phyloP scores from a whole-genome alignment of 1,140 invertebrate genomes.

The Stegodyphus dumicola region DNA sequence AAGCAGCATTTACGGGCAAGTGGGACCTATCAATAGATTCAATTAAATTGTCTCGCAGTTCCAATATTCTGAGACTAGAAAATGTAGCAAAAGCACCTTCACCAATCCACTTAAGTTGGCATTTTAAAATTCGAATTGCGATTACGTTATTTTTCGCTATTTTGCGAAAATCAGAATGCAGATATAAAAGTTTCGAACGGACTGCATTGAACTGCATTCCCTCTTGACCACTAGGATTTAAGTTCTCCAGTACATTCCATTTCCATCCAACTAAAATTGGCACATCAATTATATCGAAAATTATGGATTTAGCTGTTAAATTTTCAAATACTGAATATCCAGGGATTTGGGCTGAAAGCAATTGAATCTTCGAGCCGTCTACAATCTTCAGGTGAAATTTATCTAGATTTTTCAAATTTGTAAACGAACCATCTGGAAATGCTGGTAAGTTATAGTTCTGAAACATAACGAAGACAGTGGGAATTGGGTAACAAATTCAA shows the following conservation, averaged over 20 bases:
- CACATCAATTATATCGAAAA: background rate
- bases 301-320: background rate
- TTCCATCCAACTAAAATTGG: constrained; percentile 5
- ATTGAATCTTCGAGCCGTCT: background rate
- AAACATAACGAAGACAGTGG: too few relatives aligned
- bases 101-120: constrained; percentile 24
- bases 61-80: background rate
- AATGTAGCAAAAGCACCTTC: constrained; percentile 6
- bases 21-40: constrained; percentile 20
- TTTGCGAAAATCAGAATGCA: constrained; percentile 30
- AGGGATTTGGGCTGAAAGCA: background rate
- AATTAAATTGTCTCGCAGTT: constrained; percentile 24
- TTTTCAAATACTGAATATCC: constrained; percentile 11
- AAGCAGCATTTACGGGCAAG: background rate
- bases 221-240: background rate
- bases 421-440: constrained; percentile 2
- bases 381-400: background rate
- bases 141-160: background rate
- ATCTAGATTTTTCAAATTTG: background rate
- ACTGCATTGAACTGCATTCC: constrained; percentile 5
- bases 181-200: constrained; percentile 19
- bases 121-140: constrained; percentile 26
- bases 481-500: too few relatives aligned
- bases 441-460: constrained; percentile 12
- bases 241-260: background rate